Conservation (phyloP, 2,797 vertebrate genomes). For the Furcifer pardalis region DNA sequence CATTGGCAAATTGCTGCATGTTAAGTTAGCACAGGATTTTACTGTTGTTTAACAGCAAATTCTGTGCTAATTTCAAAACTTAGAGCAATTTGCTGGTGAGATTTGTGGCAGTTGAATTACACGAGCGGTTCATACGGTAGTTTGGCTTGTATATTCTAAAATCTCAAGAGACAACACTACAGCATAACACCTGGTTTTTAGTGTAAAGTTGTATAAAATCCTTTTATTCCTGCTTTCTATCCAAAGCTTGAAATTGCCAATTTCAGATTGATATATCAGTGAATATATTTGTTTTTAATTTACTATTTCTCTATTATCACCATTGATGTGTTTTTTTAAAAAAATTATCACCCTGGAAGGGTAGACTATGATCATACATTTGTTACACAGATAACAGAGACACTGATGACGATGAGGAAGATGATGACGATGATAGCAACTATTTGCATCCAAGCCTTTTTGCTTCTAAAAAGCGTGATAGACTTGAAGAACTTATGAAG, state of each 20-base stretch:
- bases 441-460: slow-evolving; percentile 98
- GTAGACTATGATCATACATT: not conserved
- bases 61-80: too few relatives aligned
- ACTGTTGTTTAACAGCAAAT: too few relatives aligned
- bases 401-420: slow-evolving; percentile 69
- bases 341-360: not conserved
- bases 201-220: not conserved
- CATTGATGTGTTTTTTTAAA: not conserved
- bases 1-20: too few relatives aligned
- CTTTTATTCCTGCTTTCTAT: not conserved
- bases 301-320: not conserved
- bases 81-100: too few relatives aligned
- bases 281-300: not conserved
- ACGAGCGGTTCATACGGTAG: too few relatives aligned
- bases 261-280: not conserved
- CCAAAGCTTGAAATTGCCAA: not conserved
- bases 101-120: too few relatives aligned
- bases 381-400: slow-evolving; percentile 63
- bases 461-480: slow-evolving; percentile 89
- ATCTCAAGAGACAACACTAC: not conserved
- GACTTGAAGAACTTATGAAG: slow-evolving; percentile 95
- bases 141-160: not conserved
- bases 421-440: slow-evolving; percentile 84
- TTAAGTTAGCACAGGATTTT: too few relatives aligned
- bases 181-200: not conserved